Evolutionary conservation across 2,888 invertebrate genomes (phyloP).

Genomic region (Laspeyria flexula): DNA sequence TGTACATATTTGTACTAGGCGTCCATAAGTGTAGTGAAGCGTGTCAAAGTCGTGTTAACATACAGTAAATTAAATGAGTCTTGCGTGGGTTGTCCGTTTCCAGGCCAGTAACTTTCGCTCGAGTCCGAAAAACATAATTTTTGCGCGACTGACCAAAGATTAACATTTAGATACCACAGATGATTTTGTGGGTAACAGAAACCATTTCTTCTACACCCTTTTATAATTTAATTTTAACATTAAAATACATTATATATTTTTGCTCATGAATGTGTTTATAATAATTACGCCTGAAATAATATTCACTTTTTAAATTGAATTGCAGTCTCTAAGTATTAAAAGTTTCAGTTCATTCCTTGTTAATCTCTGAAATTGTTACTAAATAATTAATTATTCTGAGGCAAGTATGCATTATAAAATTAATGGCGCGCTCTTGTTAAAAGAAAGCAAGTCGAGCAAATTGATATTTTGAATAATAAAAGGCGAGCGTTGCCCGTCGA

Average conservation of each 20-base stretch:
- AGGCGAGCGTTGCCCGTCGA: constrained; percentile 68
- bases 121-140: constrained; percentile 85
- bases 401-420: constrained; percentile 51
- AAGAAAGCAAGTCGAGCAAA: constrained; percentile 79
- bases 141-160: constrained; percentile 85
- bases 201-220: constrained; percentile 63
- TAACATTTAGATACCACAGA: constrained; percentile 82
- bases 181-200: constrained; percentile 72
- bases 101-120: constrained; percentile 64
- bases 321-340: neutral
- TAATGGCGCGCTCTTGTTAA: constrained; percentile 54
- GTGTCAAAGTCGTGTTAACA: constrained; percentile 36
- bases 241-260: constrained; percentile 21
- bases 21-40: constrained; percentile 21
- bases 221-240: constrained; percentile 50
- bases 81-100: constrained; percentile 62
- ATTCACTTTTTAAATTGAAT: neutral
- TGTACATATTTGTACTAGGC: constrained; percentile 10
- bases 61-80: constrained; percentile 71
- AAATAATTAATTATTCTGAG: constrained; percentile 48
- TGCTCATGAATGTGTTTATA: constrained; percentile 16
- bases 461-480: constrained; percentile 86
- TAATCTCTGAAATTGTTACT: constrained; percentile 27
- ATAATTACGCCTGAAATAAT: neutral
- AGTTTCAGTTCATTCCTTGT: neutral